These are phyloP conservation scores for Taphrorychus bicolor DNA, from an alignment of 2,888 invertebrate species.

Conservation along the genomic window DNA sequence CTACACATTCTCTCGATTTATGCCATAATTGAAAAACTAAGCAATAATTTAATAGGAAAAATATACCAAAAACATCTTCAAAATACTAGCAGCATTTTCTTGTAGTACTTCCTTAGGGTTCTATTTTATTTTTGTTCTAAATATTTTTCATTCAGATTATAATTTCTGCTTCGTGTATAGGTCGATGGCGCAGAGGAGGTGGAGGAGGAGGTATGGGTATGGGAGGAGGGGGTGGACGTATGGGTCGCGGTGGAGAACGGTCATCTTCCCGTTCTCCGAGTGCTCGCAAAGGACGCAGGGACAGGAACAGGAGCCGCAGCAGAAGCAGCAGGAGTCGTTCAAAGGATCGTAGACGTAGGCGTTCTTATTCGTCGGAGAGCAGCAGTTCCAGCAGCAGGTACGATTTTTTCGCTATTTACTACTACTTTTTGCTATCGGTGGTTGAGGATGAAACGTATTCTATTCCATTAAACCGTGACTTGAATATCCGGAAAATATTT, in stretches of 20 bases:
- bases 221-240: constrained; percentile 44
- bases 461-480: no score
- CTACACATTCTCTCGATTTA: no score
- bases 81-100: no score
- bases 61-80: no score
- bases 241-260: constrained; percentile 44
- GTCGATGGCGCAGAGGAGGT: constrained; percentile 34
- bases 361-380: constrained; percentile 38
- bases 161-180: constrained; percentile 22
- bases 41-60: no score
- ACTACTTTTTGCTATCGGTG: no score
- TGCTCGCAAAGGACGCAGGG: constrained; percentile 36
- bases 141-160: not conserved
- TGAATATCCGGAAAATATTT: constrained; percentile 13
- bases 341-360: constrained; percentile 41
- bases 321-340: constrained; percentile 43
- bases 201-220: constrained; percentile 43
- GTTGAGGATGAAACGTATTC: no score
- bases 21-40: no score
- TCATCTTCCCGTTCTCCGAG: constrained; percentile 53
- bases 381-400: constrained; percentile 34
- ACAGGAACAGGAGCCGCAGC: constrained; percentile 34
- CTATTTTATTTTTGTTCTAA: no score
- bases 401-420: not conserved
- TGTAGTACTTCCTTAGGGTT: no score